Percentiles rank a stretch among this genome's conserved stretches.
Evolutionary conservation across 2,797 vertebrate genomes (phyloP).

Genomic region (Pelochelys cantorii): DNA sequence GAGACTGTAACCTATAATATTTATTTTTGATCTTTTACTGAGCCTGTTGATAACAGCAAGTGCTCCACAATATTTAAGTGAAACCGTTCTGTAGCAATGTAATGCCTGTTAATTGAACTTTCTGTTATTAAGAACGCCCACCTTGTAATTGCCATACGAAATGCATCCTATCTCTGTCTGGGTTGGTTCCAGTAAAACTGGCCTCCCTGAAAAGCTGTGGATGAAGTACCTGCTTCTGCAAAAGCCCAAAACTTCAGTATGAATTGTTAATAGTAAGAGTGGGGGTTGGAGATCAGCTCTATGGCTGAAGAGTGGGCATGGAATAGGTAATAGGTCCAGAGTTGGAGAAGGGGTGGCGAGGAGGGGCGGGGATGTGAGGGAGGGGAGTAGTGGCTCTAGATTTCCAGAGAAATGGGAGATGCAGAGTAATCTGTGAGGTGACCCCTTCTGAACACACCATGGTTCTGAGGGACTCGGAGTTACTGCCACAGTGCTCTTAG

Average conservation of each 20-base stretch:
- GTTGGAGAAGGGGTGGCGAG: accelerated
- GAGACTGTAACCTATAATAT: background rate
- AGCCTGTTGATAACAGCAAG: background rate
- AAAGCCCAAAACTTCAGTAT: background rate
- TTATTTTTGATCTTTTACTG: background rate
- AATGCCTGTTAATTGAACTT: background rate
- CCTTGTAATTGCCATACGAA: background rate
- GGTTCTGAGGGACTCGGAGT: background rate
- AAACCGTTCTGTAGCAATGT: background rate
- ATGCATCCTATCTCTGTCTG: background rate
- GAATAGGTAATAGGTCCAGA: background rate
- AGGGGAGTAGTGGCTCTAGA: background rate
- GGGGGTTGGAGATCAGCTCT: background rate
- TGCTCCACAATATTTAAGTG: background rate
- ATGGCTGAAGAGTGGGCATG: background rate
- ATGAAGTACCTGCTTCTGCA: background rate
- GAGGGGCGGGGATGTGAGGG: background rate
- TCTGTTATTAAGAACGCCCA: background rate
- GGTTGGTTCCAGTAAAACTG: background rate
- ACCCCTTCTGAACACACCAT: background rate
- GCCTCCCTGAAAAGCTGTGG: background rate
- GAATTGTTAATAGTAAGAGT: background rate
- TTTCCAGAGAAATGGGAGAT: background rate
- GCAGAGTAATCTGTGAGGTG: background rate
- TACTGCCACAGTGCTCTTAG: background rate